phyloP scores from a whole-genome alignment of 2,797 vertebrate species.

The Sorex maritimensis region DNA sequence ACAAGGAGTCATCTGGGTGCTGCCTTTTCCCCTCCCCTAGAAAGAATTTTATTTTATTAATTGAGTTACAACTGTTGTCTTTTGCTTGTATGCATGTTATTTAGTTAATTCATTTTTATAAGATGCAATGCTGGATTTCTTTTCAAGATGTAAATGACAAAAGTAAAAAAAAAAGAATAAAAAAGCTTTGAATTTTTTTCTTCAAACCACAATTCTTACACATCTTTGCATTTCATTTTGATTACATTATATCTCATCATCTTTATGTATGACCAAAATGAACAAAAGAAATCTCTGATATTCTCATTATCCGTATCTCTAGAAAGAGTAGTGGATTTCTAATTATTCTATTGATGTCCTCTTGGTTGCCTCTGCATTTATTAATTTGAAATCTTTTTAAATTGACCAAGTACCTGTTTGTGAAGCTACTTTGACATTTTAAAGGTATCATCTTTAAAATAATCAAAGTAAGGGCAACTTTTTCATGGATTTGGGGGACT shows the following conservation, averaged over 20 bases:
- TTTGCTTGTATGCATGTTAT: conserved; percentile 68
- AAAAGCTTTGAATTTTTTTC: conserved; percentile 61
- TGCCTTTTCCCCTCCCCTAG: conserved; percentile 86
- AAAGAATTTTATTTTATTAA: conserved; percentile 90
- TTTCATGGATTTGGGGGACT: conserved; percentile 77
- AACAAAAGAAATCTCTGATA: conserved; percentile 67
- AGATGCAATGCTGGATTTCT: conserved; percentile 18
- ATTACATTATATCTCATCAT: conserved; percentile 47
- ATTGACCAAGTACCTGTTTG: conserved; percentile 58
- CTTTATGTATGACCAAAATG: conserved; percentile 55
- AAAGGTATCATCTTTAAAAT: conserved; percentile 70
- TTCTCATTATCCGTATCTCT: conserved; percentile 21
- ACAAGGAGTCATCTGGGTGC: conserved; percentile 93
- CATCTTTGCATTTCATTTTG: conserved; percentile 31
- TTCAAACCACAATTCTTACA: background rate
- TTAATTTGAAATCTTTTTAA: conserved; percentile 56
- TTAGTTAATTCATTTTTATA: conserved; percentile 28
- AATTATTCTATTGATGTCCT: conserved; percentile 47
- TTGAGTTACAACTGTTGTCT: conserved; percentile 81
- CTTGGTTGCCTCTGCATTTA: background rate
- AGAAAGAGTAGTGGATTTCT: conserved; percentile 32
- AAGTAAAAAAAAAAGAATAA: background rate
- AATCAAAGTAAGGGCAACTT: conserved; percentile 69
- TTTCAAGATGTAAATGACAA: conserved; percentile 38
- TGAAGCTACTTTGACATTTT: conserved; percentile 71